Percentiles rank a stretch among this genome's conserved stretches.
These are phyloP conservation scores for Calephelis nemesis DNA, from an alignment of 1,140 invertebrate species.

Conservation along the genomic window DNA sequence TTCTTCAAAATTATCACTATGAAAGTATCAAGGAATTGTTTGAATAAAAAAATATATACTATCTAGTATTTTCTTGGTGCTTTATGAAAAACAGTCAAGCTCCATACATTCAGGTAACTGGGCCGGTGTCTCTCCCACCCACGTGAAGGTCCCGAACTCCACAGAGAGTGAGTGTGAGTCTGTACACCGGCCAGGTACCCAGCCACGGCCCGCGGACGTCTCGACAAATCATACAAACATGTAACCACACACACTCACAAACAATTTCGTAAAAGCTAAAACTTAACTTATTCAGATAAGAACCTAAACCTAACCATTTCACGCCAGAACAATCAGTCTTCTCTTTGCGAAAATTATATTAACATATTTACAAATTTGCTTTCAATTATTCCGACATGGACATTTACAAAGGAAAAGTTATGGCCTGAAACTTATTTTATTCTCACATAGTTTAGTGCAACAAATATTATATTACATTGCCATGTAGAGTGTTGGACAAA, in stretches of 20 bases:
- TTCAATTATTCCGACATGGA: constrained; percentile 36
- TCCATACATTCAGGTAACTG: background rate
- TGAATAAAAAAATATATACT: background rate
- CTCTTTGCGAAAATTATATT: constrained; percentile 75
- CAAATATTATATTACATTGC: no score
- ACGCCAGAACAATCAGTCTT: constrained; percentile 75
- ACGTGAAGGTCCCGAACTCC: background rate
- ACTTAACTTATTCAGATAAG: constrained; percentile 58
- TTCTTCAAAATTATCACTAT: no score
- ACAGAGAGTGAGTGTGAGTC: no score
- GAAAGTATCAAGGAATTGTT: no score
- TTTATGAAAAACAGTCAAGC: background rate
- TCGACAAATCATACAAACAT: background rate
- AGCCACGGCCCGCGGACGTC: background rate
- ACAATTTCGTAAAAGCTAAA: constrained; percentile 56
- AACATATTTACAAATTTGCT: constrained; percentile 48
- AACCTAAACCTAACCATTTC: constrained; percentile 68
- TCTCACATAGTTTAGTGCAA: constrained; percentile 20
- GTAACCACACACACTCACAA: constrained; percentile 40
- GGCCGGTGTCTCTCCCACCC: background rate
- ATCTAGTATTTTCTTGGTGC: background rate
- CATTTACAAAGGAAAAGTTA: constrained; percentile 42
- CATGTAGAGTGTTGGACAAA: no score
- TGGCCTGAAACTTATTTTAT: constrained; percentile 26
- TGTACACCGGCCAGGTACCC: no score